Percentiles rank a stretch among this genome's conserved stretches.
Conservation (phyloP, 2,113 vertebrate species). For the Eretmochelys imbricata region DNA sequence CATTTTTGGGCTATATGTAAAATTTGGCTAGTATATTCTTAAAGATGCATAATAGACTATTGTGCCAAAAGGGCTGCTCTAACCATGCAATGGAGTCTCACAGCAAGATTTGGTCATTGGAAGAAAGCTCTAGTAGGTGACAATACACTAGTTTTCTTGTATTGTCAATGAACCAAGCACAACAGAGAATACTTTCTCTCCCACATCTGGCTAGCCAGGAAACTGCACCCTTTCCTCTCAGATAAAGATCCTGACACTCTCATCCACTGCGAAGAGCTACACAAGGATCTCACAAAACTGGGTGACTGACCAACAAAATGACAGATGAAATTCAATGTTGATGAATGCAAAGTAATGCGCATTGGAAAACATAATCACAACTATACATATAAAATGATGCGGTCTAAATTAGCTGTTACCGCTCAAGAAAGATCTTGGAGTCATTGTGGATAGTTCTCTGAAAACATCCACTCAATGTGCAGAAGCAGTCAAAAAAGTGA, state of each 20-base stretch:
- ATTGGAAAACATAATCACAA: too few species aligned
- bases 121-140: constrained; percentile 62
- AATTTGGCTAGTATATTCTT: constrained; percentile 20
- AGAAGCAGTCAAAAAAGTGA: too few species aligned
- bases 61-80: constrained; percentile 57
- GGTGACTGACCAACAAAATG: too few species aligned
- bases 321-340: too few species aligned
- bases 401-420: too few species aligned
- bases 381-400: too few species aligned
- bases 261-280: background rate
- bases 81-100: constrained; percentile 62
- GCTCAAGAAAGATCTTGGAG: too few species aligned
- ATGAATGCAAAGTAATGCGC: too few species aligned
- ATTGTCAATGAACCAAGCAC: constrained; percentile 64
- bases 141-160: constrained; percentile 60
- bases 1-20: background rate
- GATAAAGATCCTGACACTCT: constrained; percentile 41
- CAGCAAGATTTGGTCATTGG: constrained; percentile 65
- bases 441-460: too few species aligned
- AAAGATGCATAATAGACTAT: constrained; percentile 36
- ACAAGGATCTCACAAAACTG: too few species aligned
- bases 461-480: too few species aligned
- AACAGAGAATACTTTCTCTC: constrained; percentile 57
- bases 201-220: constrained; percentile 35
- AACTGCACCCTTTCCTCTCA: constrained; percentile 49